Evolutionary conservation across 1,140 invertebrate genomes (phyloP), one percentile per base, ranked within the genome.

Genomic region (Drosophila navojoa): DNA sequence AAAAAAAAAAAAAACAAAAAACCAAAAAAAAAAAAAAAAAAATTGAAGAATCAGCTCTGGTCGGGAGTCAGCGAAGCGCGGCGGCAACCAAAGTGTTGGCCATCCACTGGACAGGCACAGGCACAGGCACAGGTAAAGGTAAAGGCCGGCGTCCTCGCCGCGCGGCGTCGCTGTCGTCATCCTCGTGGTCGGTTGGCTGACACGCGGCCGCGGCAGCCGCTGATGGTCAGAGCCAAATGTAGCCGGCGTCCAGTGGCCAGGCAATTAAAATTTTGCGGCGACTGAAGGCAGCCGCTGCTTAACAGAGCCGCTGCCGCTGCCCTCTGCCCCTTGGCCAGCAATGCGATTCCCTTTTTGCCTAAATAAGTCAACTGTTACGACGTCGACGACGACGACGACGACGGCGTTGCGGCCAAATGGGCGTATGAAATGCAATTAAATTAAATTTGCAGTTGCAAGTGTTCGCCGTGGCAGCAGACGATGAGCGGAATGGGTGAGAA

Each of bases 391-490:
- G 29, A 32, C 45, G 64, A 44, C 72, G 81, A 15, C 13, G 29
- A 32, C 45, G 64, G 57, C 72, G 81, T 86, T 84, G 75, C 75
- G 77, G 81, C 68, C 82, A 86, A 87, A 86, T 86, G 82, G 82
- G 82, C 82, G 82, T 87, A 87, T 86, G 82, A 86, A 86, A 86
- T 87, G 82, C 84, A 86, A 86, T 86, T 86, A 86, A 86, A 86
- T 87, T 86, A 86, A 86, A 87, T 86, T 86, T 86, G 82, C 84
- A 82, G 76, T 74, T 86, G 79, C 67, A 71, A 71, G 71, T 78
- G 72, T 59, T 42, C 50, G 66, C 40, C 45, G 50, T 32, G 59
- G 16, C 62, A 71, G 54, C 50, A 50, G 54, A 55, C 35, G 49
- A 63, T 71, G 47, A 64, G 64, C 53, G 6, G 7, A 45, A 44